Percentiles rank a stretch among this genome's conserved stretches.
Evolutionary conservation across 2,797 vertebrate species (phyloP).

Genomic region (Chelon labrosus): DNA sequence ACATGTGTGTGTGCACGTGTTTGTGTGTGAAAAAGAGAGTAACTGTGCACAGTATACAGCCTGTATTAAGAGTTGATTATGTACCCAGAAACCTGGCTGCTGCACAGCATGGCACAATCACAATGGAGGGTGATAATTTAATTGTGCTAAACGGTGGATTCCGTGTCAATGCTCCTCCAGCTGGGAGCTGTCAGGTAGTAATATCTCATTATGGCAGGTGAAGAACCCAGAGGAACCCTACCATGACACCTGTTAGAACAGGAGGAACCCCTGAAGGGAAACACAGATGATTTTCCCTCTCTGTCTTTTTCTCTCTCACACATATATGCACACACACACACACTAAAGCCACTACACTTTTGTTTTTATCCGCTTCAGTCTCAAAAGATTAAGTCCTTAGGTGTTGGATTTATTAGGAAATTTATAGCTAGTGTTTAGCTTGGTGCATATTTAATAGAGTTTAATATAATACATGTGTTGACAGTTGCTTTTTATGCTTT

Average conservation of each 20-base stretch:
- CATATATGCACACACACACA: conserved; percentile 13
- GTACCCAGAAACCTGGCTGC: conserved; percentile 81
- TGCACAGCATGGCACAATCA: conserved; percentile 87
- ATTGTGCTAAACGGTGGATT: conserved; percentile 95
- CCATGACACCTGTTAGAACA: conserved; percentile 90
- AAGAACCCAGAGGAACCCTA: conserved; percentile 90
- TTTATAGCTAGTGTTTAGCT: not conserved
- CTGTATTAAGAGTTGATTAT: conserved; percentile 71
- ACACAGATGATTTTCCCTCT: conserved; percentile 66
- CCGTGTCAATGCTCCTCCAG: conserved; percentile 88
- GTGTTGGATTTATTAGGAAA: conserved; percentile 2
- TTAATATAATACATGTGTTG: not conserved
- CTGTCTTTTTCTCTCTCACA: conserved; percentile 11
- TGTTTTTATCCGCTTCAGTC: conserved; percentile 4
- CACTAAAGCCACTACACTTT: conserved; percentile 13
- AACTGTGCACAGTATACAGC: conserved; percentile 47
- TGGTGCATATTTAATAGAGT: not conserved
- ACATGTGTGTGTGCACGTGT: conserved; percentile 14
- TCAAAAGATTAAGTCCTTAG: conserved; percentile 7
- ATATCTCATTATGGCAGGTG: conserved; percentile 90
- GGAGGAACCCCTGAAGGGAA: conserved; percentile 80
- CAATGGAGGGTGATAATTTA: conserved; percentile 96
- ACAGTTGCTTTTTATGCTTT: not conserved
- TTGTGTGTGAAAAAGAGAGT: conserved; percentile 33
- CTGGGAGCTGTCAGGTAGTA: conserved; percentile 94